phyloP scores from a whole-genome alignment of 53 echinoderm and acorn worm species.

The Patiria pectinifera region DNA sequence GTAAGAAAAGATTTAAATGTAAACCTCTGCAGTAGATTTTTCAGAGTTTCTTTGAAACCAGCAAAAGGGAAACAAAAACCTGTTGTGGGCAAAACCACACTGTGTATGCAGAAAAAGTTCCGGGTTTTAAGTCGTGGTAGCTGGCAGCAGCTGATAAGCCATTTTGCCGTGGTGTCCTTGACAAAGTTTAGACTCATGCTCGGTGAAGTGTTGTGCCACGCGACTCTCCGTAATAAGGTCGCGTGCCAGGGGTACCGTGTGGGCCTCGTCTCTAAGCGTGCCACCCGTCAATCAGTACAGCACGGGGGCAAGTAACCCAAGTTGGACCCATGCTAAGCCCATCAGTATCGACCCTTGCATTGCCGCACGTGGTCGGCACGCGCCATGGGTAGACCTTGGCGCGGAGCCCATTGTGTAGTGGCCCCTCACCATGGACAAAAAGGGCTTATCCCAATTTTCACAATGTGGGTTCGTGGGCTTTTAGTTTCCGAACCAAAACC shows the following conservation, averaged over 20 bases:
- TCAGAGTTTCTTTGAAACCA: background rate
- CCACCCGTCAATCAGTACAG: conserved; percentile 48
- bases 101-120: conserved; percentile 15
- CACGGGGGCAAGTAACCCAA: conserved; percentile 25
- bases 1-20: background rate
- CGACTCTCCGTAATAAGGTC: conserved; percentile 28
- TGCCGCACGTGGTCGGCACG: conserved; percentile 61
- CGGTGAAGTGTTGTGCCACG: conserved; percentile 18
- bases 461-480: background rate
- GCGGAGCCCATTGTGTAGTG: conserved; percentile 47
- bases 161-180: conserved; percentile 22
- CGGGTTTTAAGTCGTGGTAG: background rate
- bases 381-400: conserved; percentile 54
- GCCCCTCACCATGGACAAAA: conserved; percentile 58
- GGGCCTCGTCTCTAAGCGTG: conserved; percentile 27
- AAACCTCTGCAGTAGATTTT: background rate
- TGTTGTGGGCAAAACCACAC: background rate
- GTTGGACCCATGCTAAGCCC: conserved; percentile 38
- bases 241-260: conserved; percentile 53
- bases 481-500: background rate
- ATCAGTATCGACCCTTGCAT: background rate
- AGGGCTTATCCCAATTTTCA: background rate
- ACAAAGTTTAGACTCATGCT: conserved; percentile 10
- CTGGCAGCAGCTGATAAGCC: conserved; percentile 52
- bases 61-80: background rate